phyloP scores from a whole-genome alignment of 1,140 invertebrate genomes.

The Oryzaephilus surinamensis region DNA sequence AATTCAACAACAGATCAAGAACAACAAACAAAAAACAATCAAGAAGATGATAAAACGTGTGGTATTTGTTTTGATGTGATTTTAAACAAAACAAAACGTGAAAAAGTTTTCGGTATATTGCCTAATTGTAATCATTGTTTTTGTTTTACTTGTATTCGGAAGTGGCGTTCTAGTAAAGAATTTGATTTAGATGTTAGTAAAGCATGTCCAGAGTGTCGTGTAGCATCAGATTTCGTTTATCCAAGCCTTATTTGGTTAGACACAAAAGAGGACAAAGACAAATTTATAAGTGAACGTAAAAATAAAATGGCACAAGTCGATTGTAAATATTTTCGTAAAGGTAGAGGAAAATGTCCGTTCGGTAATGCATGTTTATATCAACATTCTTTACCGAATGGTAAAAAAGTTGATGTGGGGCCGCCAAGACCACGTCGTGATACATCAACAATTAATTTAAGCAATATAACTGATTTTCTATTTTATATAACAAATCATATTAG shows the following conservation, averaged over 20 bases:
- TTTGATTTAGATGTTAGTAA: constrained; percentile 52
- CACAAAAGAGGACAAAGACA: constrained; percentile 70
- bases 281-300: constrained; percentile 68
- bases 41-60: too few species aligned
- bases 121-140: constrained; percentile 85
- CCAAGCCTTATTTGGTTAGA: constrained; percentile 80
- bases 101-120: constrained; percentile 75
- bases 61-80: too few species aligned
- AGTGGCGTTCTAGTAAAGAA: constrained; percentile 71
- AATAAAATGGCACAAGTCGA: constrained; percentile 62
- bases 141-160: constrained; percentile 73
- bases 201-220: constrained; percentile 74
- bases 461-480: too few species aligned
- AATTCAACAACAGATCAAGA: too few species aligned
- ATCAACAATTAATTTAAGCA: constrained; percentile 1
- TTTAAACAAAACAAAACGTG: too few species aligned
- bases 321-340: constrained; percentile 78
- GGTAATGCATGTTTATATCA: constrained; percentile 85
- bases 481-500: too few species aligned
- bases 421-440: constrained; percentile 42
- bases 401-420: constrained; percentile 58
- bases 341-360: constrained; percentile 74
- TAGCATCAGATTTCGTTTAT: constrained; percentile 76
- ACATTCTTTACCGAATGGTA: constrained; percentile 70
- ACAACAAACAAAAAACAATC: too few species aligned